Base-by-base conservation (phyloP, 2,888 invertebrate genomes). In the Tiphia femorata region DNA sequence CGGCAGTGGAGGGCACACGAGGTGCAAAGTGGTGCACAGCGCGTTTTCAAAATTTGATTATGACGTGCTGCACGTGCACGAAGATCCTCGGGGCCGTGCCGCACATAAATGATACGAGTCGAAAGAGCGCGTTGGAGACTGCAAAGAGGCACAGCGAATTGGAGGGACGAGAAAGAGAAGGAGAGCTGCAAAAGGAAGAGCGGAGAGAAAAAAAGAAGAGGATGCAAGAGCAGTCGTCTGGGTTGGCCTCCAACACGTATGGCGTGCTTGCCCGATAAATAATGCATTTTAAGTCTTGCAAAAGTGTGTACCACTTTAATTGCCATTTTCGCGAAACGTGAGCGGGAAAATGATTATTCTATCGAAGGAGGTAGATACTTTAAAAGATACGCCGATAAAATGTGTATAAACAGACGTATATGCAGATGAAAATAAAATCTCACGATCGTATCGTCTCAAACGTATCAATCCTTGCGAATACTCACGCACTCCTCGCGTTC, bases 41-140 rank as follows among this genome's bases (percentile, higher is more conserved):
- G 75, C 75, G 70, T 71, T 75, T 77, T 73, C 77, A 70, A 71
- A 78, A 79, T 79, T 77, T 73, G 67, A 79, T 79, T 79, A 78
- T 64, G 68, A 68, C 64, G 64, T 66, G 64, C 72, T 67, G 71
- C 71, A 73, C 72, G 75, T 73, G 73, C 72, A 64, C 65, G 70
- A 77, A 66, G 74, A 72, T 71, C 70, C 52, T 62, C 54, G 62
- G n/a, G 60, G 55, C 62, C 60, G 64, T 59, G 58, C 54, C 51
- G 55, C 58, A 74, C 73, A 76, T 75, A 72, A 74, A 72, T 69
- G 72, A 74, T 73, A 70, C 72, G 62, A 67, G 53, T 27, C 41
- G 53, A 51, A 69, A 57, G 23, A 56, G 47, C 63, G 40, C 52
- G 59, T 53, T 62, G 52, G 21, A 49, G 8, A 38, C 47, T 29